Evolutionary conservation across 2,888 invertebrate genomes (phyloP).

Genomic region (Cephonodes hylas): DNA sequence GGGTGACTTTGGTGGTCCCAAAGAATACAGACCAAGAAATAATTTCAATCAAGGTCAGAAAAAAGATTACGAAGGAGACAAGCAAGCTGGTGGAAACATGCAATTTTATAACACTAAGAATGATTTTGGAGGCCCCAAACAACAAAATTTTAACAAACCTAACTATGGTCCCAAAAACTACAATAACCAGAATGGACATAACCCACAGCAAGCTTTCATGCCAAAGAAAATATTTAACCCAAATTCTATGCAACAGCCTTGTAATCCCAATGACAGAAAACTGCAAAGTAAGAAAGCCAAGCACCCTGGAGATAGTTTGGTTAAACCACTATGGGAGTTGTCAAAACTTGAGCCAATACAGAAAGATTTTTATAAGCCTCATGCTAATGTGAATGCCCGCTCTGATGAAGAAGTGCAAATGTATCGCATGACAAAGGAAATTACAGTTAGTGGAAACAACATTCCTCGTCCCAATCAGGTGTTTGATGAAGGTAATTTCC

Average conservation of each 20-base stretch:
- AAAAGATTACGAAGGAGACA: slow-evolving; percentile 66
- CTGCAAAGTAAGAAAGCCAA: slow-evolving; percentile 84
- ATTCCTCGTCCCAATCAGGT: slow-evolving; percentile 93
- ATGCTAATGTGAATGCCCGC: slow-evolving; percentile 85
- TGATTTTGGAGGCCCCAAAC: slow-evolving; percentile 77
- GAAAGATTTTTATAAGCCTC: slow-evolving; percentile 95
- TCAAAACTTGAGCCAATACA: slow-evolving; percentile 88
- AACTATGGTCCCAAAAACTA: slow-evolving; percentile 67
- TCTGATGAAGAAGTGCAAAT: slow-evolving; percentile 87
- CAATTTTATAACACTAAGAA: slow-evolving; percentile 70
- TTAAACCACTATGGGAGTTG: slow-evolving; percentile 93
- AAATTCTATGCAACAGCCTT: slow-evolving; percentile 54
- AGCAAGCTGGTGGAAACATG: slow-evolving; percentile 60
- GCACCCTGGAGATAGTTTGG: slow-evolving; percentile 86
- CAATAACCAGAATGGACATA: slow-evolving; percentile 55
- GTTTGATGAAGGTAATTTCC: slow-evolving; percentile 95
- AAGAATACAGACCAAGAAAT: slow-evolving; percentile 68
- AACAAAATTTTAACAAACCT: slow-evolving; percentile 62
- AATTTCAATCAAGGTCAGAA: slow-evolving; percentile 60
- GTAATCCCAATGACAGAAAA: slow-evolving; percentile 76
- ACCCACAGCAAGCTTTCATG: slow-evolving; percentile 58
- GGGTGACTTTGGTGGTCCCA: slow-evolving; percentile 75
- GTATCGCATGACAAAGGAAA: slow-evolving; percentile 89
- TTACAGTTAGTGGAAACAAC: slow-evolving; percentile 93
- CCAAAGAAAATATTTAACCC: slow-evolving; percentile 64